Evolutionary conservation across 1,140 invertebrate species (phyloP).

Genomic region (Wiebesia pumilae): DNA sequence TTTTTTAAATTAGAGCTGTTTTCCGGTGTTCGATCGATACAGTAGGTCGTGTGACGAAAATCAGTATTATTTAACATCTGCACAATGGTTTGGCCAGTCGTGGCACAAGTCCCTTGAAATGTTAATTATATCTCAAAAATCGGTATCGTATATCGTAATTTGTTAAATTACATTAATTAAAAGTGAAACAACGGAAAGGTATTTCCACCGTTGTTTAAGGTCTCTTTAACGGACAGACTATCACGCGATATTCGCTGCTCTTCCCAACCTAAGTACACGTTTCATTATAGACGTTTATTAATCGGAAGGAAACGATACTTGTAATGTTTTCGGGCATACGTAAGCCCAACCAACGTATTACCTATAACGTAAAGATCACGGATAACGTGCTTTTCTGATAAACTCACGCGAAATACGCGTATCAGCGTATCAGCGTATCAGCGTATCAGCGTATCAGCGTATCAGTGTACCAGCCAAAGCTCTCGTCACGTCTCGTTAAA

Average conservation of each 20-base stretch:
- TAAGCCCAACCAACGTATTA: too few species aligned
- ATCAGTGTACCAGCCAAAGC: neutral
- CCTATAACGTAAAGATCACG: too few species aligned
- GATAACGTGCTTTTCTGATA: neutral
- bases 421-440: neutral
- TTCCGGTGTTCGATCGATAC: neutral
- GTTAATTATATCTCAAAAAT: neutral
- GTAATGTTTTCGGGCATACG: too few species aligned
- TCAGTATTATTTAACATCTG: neutral
- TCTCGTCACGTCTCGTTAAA: neutral
- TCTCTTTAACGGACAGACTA: too few species aligned
- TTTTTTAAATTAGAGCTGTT: neutral
- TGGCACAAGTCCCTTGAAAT: neutral
- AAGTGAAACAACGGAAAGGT: too few species aligned
- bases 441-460: neutral
- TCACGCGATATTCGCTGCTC: too few species aligned
- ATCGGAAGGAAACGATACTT: too few species aligned
- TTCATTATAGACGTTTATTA: too few species aligned
- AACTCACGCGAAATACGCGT: neutral
- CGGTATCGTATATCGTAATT: neutral
- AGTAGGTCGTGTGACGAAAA: neutral
- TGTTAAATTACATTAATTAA: neutral
- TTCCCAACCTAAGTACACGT: too few species aligned
- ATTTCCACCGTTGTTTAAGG: too few species aligned
- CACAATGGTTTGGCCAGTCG: neutral